These are phyloP conservation scores for Polietes domitor DNA, from an alignment of 2,888 invertebrate genomes.

Conservation along the genomic window DNA sequence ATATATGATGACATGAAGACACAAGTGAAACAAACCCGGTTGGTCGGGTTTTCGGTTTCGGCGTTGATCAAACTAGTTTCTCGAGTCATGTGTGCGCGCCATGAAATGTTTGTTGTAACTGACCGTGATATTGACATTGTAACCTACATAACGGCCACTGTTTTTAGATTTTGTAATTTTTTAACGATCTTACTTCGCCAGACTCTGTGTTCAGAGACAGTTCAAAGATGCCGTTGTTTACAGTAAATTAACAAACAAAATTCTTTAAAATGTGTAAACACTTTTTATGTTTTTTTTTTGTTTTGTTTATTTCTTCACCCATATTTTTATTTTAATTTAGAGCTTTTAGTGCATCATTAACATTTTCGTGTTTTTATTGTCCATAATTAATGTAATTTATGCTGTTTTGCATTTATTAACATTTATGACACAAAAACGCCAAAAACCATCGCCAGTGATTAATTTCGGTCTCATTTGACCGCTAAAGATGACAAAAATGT, in stretches of 20 bases:
- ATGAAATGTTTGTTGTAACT: constrained; percentile 27
- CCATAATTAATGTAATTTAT: constrained; percentile 5
- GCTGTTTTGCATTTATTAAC: not conserved
- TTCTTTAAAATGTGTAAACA: not conserved
- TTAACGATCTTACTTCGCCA: not conserved
- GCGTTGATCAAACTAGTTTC: too few species aligned
- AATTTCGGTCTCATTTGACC: not conserved
- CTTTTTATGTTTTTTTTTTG: too few species aligned
- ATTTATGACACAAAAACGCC: too few species aligned
- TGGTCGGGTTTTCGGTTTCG: too few species aligned
- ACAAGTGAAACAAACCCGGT: too few species aligned
- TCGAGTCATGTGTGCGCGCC: not conserved
- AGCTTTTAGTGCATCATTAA: too few species aligned
- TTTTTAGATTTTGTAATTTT: not conserved
- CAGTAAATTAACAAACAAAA: not conserved
- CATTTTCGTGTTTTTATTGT: not conserved
- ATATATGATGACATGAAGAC: too few species aligned
- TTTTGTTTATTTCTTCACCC: too few species aligned
- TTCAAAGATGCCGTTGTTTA: not conserved
- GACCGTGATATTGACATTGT: constrained; percentile 62
- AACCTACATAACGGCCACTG: constrained; percentile 46
- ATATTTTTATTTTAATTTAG: too few species aligned
- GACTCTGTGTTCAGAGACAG: not conserved
- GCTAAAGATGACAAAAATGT: not conserved
- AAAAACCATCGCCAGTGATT: not conserved